Conservation (phyloP, 2,888 invertebrate genomes). For the Maniola hyperantus region DNA sequence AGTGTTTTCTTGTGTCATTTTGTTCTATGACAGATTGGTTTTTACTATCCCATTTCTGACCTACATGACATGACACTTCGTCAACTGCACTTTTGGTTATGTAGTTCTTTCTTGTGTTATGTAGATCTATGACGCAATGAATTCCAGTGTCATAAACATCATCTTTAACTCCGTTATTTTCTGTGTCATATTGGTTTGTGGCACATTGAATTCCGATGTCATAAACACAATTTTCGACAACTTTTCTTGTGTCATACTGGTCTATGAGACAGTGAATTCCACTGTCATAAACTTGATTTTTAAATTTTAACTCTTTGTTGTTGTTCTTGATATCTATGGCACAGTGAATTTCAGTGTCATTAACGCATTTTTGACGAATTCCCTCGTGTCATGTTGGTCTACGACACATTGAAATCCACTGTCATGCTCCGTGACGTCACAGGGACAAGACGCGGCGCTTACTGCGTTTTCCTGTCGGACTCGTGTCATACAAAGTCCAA, state of each 20-base stretch:
- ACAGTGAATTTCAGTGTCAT: not conserved
- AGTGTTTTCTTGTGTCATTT: not conserved
- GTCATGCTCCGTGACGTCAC: slow-evolving; percentile 35
- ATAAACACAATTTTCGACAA: not conserved
- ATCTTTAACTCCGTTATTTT: not conserved
- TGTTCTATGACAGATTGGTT: not conserved
- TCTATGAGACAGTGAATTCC: not conserved
- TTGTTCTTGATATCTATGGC: not conserved
- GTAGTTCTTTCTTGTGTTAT: not conserved
- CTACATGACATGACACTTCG: not conserved
- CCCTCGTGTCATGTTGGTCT: not conserved
- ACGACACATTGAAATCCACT: slow-evolving; percentile 13
- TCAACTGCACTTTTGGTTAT: not conserved
- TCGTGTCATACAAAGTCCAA: slow-evolving; percentile 90
- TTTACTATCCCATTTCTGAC: slow-evolving; percentile 3
- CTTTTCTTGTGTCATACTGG: not conserved
- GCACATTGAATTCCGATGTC: not conserved
- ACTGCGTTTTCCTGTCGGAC: slow-evolving; percentile 71
- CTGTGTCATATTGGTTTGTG: not conserved
- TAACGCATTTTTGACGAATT: not conserved
- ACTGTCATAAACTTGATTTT: not conserved
- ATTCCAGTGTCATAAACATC: not conserved
- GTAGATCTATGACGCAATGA: not conserved
- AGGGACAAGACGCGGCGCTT: slow-evolving; percentile 46
- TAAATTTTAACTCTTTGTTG: not conserved